Evolutionary conservation across 2,797 vertebrate species (phyloP).

Genomic region (Microctenopoma lineatum): DNA sequence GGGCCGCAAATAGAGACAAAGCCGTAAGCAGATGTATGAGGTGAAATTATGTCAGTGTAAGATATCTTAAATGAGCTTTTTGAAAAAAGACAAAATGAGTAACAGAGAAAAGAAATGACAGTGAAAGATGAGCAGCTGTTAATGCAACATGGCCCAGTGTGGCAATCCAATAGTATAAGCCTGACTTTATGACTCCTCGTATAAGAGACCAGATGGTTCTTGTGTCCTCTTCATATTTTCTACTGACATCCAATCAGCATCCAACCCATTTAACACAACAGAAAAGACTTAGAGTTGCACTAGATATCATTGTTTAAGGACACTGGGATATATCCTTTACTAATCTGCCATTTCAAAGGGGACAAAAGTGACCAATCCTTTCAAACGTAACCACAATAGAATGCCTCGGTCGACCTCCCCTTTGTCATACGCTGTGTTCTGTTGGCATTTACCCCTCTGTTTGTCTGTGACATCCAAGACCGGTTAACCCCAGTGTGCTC

Average conservation of each 20-base stretch:
- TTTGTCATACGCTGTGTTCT: constrained; percentile 68
- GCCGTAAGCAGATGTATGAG: constrained; percentile 10
- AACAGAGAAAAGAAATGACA: not conserved
- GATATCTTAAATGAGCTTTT: not conserved
- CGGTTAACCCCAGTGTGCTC: constrained; percentile 67
- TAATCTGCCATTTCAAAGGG: constrained; percentile 71
- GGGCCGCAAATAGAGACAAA: constrained; percentile 5
- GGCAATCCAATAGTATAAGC: constrained; percentile 25
- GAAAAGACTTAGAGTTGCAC: constrained; percentile 57
- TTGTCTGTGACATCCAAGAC: constrained; percentile 71
- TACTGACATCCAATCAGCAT: constrained; percentile 63
- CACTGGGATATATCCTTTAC: constrained; percentile 67
- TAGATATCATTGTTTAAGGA: constrained; percentile 69
- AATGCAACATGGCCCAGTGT: constrained; percentile 18
- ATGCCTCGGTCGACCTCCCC: constrained; percentile 59
- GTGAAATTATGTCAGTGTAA: not conserved
- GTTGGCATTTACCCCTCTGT: constrained; percentile 62
- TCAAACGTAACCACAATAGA: constrained; percentile 69
- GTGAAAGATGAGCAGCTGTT: constrained; percentile 35
- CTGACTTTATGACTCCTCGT: constrained; percentile 41
- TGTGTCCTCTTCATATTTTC: constrained; percentile 51
- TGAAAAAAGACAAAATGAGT: constrained; percentile 1
- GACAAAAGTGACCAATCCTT: constrained; percentile 74
- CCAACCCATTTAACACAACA: constrained; percentile 54
- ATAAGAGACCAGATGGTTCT: constrained; percentile 53